These are phyloP conservation scores for Sardinella longiceps DNA, from an alignment of 2,797 vertebrate genomes.

Conservation along the genomic window DNA sequence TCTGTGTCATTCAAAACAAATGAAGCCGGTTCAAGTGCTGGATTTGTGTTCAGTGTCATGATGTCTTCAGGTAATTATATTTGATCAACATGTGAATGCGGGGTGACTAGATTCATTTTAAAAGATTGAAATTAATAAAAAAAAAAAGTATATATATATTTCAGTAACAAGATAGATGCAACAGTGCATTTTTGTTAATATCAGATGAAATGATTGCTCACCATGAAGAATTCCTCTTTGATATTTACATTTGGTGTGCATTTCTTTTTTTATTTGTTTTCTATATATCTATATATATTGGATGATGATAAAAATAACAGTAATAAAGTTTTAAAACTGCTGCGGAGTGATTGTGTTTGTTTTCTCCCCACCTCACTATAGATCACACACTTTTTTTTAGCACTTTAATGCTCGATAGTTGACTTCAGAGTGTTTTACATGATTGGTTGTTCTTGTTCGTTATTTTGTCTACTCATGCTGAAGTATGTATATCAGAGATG, in stretches of 20 bases:
- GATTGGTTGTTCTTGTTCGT: no score
- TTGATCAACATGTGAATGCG: slow-evolving; percentile 21
- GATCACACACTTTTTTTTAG: no score
- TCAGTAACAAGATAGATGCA: slow-evolving; percentile 23
- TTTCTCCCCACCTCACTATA: no score
- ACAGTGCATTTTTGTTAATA: slow-evolving; percentile 22
- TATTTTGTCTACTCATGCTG: background rate
- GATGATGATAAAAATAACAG: slow-evolving; percentile 68
- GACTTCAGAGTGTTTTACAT: background rate
- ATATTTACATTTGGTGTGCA: slow-evolving; percentile 46
- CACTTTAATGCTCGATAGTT: background rate
- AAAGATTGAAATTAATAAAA: slow-evolving; percentile 19
- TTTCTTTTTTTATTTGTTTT: slow-evolving; percentile 40
- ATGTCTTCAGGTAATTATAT: slow-evolving; percentile 19
- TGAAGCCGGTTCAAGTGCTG: slow-evolving; percentile 15
- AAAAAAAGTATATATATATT: slow-evolving; percentile 24
- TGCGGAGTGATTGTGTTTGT: slow-evolving; percentile 29
- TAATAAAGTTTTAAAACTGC: slow-evolving; percentile 56
- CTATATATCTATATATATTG: slow-evolving; percentile 46
- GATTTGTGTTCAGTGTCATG: slow-evolving; percentile 22
- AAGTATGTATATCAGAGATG: no score
- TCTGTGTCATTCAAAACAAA: background rate
- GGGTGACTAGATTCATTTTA: slow-evolving; percentile 10
- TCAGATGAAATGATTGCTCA: slow-evolving; percentile 20
- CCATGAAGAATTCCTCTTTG: slow-evolving; percentile 28